Conservation (phyloP, 2,797 vertebrate species). For the Erethizon dorsatum region DNA sequence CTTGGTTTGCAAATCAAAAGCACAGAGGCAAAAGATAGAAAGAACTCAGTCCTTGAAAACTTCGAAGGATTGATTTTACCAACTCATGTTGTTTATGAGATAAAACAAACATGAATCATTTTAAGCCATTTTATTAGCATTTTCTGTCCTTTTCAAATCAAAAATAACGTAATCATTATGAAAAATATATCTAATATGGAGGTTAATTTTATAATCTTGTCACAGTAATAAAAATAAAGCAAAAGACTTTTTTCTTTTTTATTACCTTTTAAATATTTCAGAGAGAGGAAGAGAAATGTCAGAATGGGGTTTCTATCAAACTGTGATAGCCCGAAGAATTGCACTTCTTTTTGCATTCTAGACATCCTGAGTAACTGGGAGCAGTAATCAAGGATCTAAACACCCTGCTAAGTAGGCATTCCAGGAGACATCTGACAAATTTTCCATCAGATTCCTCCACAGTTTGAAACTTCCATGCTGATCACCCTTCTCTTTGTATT, state of each 20-base stretch:
- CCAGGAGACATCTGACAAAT: background rate
- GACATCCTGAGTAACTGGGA: background rate
- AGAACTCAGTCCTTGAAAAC: background rate
- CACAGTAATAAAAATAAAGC: background rate
- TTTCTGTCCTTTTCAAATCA: background rate
- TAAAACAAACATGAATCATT: background rate
- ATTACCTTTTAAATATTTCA: slow-evolving; percentile 30
- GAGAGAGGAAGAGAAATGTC: background rate
- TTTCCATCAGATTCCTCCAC: background rate
- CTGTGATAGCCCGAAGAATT: background rate
- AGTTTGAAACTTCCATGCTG: slow-evolving; percentile 1
- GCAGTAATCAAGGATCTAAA: background rate
- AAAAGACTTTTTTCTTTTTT: background rate
- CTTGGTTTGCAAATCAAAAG: background rate
- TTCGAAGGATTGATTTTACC: background rate
- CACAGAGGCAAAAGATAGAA: background rate
- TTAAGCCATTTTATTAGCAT: background rate
- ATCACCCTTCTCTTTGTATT: slow-evolving; percentile 54
- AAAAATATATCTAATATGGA: background rate
- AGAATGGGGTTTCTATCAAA: background rate
- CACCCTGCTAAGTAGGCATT: background rate
- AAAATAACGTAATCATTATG: background rate
- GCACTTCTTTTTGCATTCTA: slow-evolving; percentile 6
- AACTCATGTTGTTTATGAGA: background rate
- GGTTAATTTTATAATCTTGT: background rate